These are phyloP conservation scores for Micropoecilia bifurca DNA, from an alignment of 2,797 vertebrate species.

Conservation along the genomic window DNA sequence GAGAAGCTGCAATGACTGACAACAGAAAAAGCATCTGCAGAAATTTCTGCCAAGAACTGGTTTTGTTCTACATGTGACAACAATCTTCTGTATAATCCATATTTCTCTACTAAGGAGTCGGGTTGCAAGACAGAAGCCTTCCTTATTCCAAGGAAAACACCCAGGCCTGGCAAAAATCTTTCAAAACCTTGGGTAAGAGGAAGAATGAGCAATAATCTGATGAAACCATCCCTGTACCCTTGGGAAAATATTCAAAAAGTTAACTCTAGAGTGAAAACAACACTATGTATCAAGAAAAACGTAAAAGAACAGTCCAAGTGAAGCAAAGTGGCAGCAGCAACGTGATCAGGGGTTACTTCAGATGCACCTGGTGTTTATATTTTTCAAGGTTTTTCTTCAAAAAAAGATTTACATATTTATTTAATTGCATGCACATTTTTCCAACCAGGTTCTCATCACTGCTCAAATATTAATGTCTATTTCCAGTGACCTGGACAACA, in stretches of 20 bases:
- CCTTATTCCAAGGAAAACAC: not conserved
- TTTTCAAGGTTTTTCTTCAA: not conserved
- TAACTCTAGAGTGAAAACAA: not conserved
- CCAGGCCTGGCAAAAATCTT: not conserved
- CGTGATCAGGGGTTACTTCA: not conserved
- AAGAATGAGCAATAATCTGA: not conserved
- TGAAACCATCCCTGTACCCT: not conserved
- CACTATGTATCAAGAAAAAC: not conserved
- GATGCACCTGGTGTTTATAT: not conserved
- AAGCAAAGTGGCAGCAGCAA: not conserved
- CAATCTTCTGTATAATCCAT: not conserved
- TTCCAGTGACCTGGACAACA: not conserved
- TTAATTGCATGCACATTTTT: not conserved
- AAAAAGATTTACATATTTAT: not conserved
- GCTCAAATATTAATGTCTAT: not conserved
- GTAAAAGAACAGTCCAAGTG: not conserved
- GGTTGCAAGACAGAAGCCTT: not conserved
- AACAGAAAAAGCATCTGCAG: not conserved
- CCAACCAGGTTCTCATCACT: slow-evolving; percentile 9
- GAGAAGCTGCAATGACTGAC: not conserved
- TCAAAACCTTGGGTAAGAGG: not conserved
- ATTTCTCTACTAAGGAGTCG: not conserved
- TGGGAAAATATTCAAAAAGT: not conserved
- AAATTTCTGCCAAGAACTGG: not conserved
- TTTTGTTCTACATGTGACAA: slow-evolving; percentile 1